These are phyloP conservation scores for Scrobipalpa atriplicella DNA, from an alignment of 2,888 invertebrate genomes.

Conservation along the genomic window DNA sequence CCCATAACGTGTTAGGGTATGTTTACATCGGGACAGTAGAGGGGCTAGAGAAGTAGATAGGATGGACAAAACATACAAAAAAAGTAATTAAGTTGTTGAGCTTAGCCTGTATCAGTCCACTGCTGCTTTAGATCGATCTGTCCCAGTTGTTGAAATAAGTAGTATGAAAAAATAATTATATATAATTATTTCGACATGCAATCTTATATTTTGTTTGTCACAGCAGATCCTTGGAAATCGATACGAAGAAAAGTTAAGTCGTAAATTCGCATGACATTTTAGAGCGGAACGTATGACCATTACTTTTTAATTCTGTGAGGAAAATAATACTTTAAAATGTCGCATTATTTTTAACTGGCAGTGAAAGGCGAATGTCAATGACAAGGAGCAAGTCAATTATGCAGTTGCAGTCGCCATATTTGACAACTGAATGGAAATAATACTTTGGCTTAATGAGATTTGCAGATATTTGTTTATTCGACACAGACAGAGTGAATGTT, in stretches of 20 bases:
- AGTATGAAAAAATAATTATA: no score
- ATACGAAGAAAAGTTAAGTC: neutral
- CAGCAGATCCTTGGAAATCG: neutral
- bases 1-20: constrained; percentile 39
- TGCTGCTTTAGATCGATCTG: no score
- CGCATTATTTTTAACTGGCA: constrained; percentile 12
- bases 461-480: neutral
- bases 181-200: no score
- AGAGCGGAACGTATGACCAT: neutral
- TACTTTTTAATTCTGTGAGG: no score
- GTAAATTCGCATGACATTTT: neutral
- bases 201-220: no score
- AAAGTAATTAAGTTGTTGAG: no score
- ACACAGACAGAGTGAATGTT: neutral
- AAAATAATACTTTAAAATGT: constrained; percentile 10
- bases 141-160: no score
- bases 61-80: neutral
- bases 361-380: constrained; percentile 24
- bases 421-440: neutral
- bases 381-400: constrained; percentile 14
- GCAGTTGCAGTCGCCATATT: neutral
- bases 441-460: constrained; percentile 5
- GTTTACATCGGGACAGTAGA: neutral
- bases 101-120: no score
- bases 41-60: neutral